phyloP scores from a whole-genome alignment of 2,797 vertebrate species.

The Artibeus lituratus region DNA sequence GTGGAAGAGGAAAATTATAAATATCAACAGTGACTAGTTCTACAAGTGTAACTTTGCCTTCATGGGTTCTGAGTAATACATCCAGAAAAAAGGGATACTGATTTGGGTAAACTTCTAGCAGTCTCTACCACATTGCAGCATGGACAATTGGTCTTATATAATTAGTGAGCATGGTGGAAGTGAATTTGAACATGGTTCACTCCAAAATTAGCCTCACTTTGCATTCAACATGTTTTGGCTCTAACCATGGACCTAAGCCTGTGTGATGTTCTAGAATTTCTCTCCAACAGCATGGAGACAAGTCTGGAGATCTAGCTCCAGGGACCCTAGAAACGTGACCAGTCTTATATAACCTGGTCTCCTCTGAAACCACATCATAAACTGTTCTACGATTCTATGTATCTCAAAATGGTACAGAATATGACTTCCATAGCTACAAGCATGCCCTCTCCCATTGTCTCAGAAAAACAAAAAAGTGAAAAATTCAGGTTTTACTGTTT shows the following conservation, averaged over 20 bases:
- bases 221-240: background rate
- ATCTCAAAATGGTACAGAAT: background rate
- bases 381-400: background rate
- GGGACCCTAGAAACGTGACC: background rate
- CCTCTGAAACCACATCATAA: background rate
- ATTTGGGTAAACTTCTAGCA: background rate
- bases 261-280: background rate
- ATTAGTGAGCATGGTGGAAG: background rate
- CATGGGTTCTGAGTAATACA: background rate
- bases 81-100: background rate
- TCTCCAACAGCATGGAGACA: background rate
- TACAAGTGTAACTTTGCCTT: background rate
- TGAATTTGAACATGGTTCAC: background rate
- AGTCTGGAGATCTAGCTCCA: background rate
- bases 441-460: background rate
- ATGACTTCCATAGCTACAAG: fast-evolving
- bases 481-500: background rate
- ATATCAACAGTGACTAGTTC: background rate
- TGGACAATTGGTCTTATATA: background rate
- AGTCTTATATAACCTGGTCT: background rate
- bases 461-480: background rate
- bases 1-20: background rate
- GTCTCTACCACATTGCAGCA: background rate
- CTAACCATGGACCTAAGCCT: background rate
- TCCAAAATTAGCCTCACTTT: background rate